Conservation (phyloP, 2,113 vertebrate genomes). For the Nymphicus hollandicus region DNA sequence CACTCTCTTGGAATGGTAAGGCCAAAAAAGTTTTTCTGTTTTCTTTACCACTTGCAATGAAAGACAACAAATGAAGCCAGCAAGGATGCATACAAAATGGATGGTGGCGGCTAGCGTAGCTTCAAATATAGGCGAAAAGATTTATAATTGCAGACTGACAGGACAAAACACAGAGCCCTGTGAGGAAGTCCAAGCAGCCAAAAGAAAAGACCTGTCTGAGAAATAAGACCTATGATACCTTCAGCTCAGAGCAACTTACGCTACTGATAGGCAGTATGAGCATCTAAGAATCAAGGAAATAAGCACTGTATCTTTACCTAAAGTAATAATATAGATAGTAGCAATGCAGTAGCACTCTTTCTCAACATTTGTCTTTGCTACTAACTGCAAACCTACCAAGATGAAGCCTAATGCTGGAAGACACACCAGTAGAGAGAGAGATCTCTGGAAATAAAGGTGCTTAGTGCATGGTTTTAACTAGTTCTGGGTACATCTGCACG, state of each 20-base stretch:
- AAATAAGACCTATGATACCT: neutral
- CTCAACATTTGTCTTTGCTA: neutral
- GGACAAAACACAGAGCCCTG: neutral
- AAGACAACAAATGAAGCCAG: neutral
- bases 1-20: neutral
- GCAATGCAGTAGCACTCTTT: neutral
- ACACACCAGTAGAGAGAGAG: neutral
- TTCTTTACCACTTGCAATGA: neutral
- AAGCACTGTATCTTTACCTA: neutral
- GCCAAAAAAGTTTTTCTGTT: neutral
- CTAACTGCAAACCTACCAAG: neutral
- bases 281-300: neutral
- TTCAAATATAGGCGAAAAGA: neutral
- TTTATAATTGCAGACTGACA: neutral
- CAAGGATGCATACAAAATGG: neutral
- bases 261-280: fast-evolving
- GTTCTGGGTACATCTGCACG: neutral
- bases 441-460: neutral
- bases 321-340: neutral
- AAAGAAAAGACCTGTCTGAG: neutral
- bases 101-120: neutral
- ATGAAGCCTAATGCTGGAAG: neutral
- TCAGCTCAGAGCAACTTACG: neutral
- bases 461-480: neutral
- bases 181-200: neutral